Conservation (phyloP, 2,888 invertebrate genomes). For the Hydriomena furcata region DNA sequence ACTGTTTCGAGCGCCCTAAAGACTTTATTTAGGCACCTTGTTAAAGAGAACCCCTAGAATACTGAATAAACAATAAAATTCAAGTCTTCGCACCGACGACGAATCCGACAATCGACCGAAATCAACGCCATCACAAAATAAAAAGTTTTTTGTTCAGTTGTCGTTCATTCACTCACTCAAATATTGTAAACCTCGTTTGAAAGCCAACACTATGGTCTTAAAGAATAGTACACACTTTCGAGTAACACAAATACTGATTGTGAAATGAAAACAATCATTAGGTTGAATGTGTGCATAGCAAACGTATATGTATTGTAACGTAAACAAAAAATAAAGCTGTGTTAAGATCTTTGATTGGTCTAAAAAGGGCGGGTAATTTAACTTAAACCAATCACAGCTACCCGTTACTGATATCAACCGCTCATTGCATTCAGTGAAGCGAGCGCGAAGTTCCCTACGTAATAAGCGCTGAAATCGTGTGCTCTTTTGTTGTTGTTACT, state of each 20-base stretch:
- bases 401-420: slow-evolving; percentile 61
- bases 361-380: slow-evolving; percentile 68
- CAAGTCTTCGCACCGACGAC: slow-evolving; percentile 43
- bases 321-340: slow-evolving; percentile 82
- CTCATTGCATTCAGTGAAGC: slow-evolving; percentile 68
- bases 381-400: slow-evolving; percentile 68
- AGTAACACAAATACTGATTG: slow-evolving; percentile 34
- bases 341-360: slow-evolving; percentile 62
- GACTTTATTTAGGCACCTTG: neutral
- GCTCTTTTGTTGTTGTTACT: slow-evolving; percentile 72
- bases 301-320: slow-evolving; percentile 47
- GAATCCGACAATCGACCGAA: slow-evolving; percentile 19
- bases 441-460: slow-evolving; percentile 78
- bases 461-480: slow-evolving; percentile 84
- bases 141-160: slow-evolving; percentile 36
- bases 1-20: neutral
- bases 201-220: slow-evolving; percentile 33
- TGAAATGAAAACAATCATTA: slow-evolving; percentile 57
- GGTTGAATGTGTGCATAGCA: slow-evolving; percentile 64
- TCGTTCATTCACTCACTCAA: slow-evolving; percentile 52
- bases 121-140: slow-evolving; percentile 53
- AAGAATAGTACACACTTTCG: slow-evolving; percentile 44
- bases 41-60: slow-evolving; percentile 11
- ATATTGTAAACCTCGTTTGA: slow-evolving; percentile 29
- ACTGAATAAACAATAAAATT: slow-evolving; percentile 37